A percentile compares a stretch with the other conserved stretches of the same genome.
phyloP scores from a whole-genome alignment of 92 coral and sea anemone species.

The Heteractis magnifica region DNA sequence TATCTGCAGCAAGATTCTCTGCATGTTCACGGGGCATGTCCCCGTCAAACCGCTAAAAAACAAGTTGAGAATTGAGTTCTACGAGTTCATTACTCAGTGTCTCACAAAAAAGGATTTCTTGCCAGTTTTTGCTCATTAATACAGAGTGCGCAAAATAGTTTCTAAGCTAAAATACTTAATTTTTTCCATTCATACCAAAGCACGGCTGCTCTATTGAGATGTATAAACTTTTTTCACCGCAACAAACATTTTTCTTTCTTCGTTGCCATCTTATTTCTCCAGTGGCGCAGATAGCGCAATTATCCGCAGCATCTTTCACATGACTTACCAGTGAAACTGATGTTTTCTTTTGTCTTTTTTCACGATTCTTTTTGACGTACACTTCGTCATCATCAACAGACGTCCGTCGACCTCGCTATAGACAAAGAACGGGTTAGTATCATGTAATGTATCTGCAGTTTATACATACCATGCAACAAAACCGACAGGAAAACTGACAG shows the following conservation, averaged over 20 bases:
- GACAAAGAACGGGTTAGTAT: background rate
- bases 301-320: background rate
- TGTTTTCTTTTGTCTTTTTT: slow-evolving; percentile 53
- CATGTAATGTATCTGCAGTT: background rate
- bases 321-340: slow-evolving; percentile 74
- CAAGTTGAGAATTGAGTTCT: background rate
- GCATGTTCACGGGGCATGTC: slow-evolving; percentile 64
- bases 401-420: slow-evolving; percentile 42
- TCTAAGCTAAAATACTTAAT: too few relatives aligned
- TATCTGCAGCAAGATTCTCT: slow-evolving; percentile 78
- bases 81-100: background rate
- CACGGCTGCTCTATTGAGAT: too few relatives aligned
- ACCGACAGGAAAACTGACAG: background rate
- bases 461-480: background rate
- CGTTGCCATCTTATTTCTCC: too few relatives aligned
- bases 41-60: slow-evolving; percentile 71
- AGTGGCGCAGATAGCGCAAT: background rate
- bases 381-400: slow-evolving; percentile 72
- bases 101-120: background rate
- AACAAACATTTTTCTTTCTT: too few relatives aligned
- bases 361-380: slow-evolving; percentile 59
- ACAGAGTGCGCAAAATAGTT: too few relatives aligned
- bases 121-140: too few relatives aligned
- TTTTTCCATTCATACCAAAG: too few relatives aligned
- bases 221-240: too few relatives aligned